Evolutionary conservation across 2,888 invertebrate species (phyloP).

Genomic region (Hipparchia semele): DNA sequence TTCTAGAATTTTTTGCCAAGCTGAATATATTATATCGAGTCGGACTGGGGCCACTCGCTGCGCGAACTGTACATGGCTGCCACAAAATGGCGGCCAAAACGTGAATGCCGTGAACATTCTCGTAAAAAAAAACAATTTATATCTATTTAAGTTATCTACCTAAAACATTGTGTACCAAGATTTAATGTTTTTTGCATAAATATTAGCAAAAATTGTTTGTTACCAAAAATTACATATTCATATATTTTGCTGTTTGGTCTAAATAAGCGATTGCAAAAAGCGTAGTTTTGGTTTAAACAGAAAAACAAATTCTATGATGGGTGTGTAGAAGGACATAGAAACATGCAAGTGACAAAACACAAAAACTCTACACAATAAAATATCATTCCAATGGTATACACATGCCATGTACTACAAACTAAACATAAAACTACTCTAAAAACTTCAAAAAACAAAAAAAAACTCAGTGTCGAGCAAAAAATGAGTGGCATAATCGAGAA

Average conservation of each 20-base stretch:
- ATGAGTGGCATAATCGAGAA: conserved; percentile 48
- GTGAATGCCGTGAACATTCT: conserved; percentile 73
- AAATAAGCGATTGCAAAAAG: conserved; percentile 66
- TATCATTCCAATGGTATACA: conserved; percentile 40
- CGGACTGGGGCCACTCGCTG: conserved; percentile 18
- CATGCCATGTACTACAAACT: conserved; percentile 40
- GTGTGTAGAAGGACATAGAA: conserved; percentile 78
- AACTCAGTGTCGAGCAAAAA: conserved; percentile 29
- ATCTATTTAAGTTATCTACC: conserved; percentile 51
- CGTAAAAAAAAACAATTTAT: conserved; percentile 61
- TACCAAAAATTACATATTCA: conserved; percentile 52
- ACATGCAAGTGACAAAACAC: conserved; percentile 63
- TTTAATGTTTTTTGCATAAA: conserved; percentile 44
- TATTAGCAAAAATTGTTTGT: conserved; percentile 27
- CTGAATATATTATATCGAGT: too few species aligned
- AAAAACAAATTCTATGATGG: conserved; percentile 69
- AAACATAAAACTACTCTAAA: conserved; percentile 45
- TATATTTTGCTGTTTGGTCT: conserved; percentile 68
- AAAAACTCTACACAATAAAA: conserved; percentile 42
- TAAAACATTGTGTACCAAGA: conserved; percentile 53
- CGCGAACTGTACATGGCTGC: conserved; percentile 47
- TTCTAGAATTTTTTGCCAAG: too few species aligned
- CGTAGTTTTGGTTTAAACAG: conserved; percentile 48
- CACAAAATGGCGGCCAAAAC: conserved; percentile 52
- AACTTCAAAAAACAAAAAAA: conserved; percentile 38